Conservation (phyloP, 2,888 invertebrate species). For the Orthosia incerta region DNA sequence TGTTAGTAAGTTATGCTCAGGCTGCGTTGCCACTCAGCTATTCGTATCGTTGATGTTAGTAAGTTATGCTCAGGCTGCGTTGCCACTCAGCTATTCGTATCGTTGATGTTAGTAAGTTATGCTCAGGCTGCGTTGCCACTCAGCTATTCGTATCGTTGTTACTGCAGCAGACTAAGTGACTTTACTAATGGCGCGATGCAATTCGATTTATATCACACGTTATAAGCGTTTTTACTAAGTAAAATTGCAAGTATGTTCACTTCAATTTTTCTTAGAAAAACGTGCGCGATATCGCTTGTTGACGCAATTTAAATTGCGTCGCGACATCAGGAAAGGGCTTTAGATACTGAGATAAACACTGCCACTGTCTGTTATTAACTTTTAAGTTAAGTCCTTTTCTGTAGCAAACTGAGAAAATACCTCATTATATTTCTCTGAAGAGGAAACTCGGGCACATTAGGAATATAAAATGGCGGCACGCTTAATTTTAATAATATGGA, state of each 20-base stretch:
- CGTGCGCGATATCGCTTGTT: no score
- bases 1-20: neutral
- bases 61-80: neutral
- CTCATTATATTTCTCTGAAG: neutral
- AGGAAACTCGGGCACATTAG: neutral
- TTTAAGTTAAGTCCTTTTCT: neutral
- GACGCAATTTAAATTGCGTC: no score
- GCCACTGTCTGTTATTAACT: no score
- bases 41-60: neutral
- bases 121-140: neutral
- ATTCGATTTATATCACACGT: no score
- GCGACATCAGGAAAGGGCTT: no score
- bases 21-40: neutral
- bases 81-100: neutral
- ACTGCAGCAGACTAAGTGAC: no score
- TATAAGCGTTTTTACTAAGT: no score
- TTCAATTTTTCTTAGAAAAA: no score
- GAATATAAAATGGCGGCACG: neutral
- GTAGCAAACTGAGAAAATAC: neutral
- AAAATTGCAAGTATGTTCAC: no score
- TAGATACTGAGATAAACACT: no score
- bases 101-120: no score
- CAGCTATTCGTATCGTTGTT: neutral
- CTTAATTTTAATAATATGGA: slow-evolving; percentile 18
- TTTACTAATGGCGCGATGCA: no score